A percentile compares a stretch with the other conserved stretches of the same genome.
These are phyloP conservation scores for Condylura cristata DNA, from an alignment of 2,113 vertebrate genomes.

Conservation along the genomic window DNA sequence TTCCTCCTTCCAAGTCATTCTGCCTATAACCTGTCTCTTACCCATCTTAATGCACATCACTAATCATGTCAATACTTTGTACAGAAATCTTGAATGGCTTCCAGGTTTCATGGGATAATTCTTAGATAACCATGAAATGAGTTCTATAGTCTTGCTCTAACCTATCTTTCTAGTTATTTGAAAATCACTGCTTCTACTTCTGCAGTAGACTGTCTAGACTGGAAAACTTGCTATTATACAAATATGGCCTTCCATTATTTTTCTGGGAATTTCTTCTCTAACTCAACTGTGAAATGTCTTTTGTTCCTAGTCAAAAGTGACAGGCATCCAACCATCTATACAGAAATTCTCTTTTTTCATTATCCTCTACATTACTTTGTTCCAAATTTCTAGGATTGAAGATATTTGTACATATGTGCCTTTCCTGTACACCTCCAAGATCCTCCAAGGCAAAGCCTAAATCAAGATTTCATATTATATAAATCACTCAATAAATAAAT, in stretches of 20 bases:
- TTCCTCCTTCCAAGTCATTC: not conserved
- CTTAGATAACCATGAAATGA: not conserved
- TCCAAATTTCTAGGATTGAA: not conserved
- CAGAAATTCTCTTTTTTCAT: not conserved
- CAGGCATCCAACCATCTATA: not conserved
- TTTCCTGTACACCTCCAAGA: not conserved
- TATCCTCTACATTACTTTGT: not conserved
- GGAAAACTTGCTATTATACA: not conserved
- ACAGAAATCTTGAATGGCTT: not conserved
- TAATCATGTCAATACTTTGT: not conserved
- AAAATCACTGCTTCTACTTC: not conserved
- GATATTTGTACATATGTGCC: not conserved
- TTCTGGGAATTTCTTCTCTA: not conserved
- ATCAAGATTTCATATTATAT: not conserved
- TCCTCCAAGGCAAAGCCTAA: not conserved
- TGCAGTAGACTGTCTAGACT: not conserved
- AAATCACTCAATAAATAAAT: not conserved
- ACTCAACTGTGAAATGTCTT: not conserved
- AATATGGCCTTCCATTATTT: not conserved
- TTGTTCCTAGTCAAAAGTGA: not conserved
- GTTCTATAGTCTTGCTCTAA: not conserved
- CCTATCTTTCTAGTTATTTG: not conserved
- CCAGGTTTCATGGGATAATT: not conserved
- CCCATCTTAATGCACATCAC: not conserved
- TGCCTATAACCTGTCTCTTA: not conserved